Base-by-base conservation (phyloP, 53 echinoderm and acorn worm genomes). In the Hippasteria phrygiana region DNA sequence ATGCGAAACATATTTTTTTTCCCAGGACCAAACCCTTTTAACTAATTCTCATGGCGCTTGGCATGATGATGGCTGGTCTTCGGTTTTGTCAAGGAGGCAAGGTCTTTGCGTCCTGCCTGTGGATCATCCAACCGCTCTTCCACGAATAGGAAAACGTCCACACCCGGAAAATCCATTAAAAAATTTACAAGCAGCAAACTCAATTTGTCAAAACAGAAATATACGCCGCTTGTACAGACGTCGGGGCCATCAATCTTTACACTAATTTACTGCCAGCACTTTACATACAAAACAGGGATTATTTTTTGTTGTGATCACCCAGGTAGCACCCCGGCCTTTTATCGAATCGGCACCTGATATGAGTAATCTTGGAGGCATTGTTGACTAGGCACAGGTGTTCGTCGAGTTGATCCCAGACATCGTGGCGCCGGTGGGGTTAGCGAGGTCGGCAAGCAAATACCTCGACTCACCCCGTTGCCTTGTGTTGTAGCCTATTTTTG, bases 301-400 rank as follows among this genome's bases (percentile, higher is more conserved):
- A 64, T 64, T 81, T 41, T 81, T 40, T 39, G 63, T 64, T 64
- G 63, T 63, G 65, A 63, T 81, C 79, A 62, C 31, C 36, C 62
- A 59, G 17, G 59, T 62, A 79, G 79, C 79, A 62, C 76, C 75
- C 34, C 26, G 46, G 75, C 40, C 63, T 34, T 72, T 78, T 78
- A 41, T 64, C 63, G 35, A 55, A 28, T 43, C 81, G 45, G 65
- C 14, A 43, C 64, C 81, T 59, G 81, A 81, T 81, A 81, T 31
- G 81, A 43, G 41, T 81, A 81, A 81, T 81, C 81, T 43, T 81
- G 32, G 8, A 26, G 63, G 81, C 66, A 81, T 81, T 81, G 81
- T 81, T 81, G 81, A 62, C 81, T 20, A 63, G 64, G 81, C 81
- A 64, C 81, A 81, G 81, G 81, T 81, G 81, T 81, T 81, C 81